These are phyloP conservation scores for Agrotis clavis DNA, from an alignment of 2,888 invertebrate species.

Conservation along the genomic window DNA sequence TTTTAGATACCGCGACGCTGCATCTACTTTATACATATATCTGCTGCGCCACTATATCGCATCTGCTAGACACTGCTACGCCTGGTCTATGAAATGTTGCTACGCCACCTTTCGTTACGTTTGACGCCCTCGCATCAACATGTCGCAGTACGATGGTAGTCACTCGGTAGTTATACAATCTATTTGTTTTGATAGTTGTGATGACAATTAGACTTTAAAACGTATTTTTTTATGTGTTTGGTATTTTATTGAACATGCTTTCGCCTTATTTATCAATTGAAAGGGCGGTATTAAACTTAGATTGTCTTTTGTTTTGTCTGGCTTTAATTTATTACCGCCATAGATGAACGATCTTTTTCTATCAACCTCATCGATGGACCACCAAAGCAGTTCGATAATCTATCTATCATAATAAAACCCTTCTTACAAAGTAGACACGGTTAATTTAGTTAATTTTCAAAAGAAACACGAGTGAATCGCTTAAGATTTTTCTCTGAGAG, in stretches of 20 bases:
- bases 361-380: constrained; percentile 37
- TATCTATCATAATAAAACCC: constrained; percentile 45
- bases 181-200: neutral
- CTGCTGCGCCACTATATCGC: neutral
- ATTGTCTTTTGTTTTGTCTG: neutral
- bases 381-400: constrained; percentile 42
- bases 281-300: neutral
- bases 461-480: constrained; percentile 47
- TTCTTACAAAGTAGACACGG: constrained; percentile 29
- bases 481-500: constrained; percentile 54
- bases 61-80: neutral
- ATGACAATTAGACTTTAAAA: neutral
- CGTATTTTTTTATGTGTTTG: too few relatives aligned
- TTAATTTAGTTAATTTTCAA: constrained; percentile 52
- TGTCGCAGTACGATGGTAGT: neutral
- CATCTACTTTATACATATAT: neutral
- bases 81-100: neutral
- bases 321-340: constrained; percentile 8
- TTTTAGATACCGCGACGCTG: neutral
- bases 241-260: neutral
- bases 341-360: constrained; percentile 8
- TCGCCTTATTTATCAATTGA: neutral
- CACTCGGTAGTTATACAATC: neutral
- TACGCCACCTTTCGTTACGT: neutral
- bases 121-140: too few relatives aligned